Base-by-base conservation (phyloP, 2,797 vertebrate species). In the Delichon dasypus region DNA sequence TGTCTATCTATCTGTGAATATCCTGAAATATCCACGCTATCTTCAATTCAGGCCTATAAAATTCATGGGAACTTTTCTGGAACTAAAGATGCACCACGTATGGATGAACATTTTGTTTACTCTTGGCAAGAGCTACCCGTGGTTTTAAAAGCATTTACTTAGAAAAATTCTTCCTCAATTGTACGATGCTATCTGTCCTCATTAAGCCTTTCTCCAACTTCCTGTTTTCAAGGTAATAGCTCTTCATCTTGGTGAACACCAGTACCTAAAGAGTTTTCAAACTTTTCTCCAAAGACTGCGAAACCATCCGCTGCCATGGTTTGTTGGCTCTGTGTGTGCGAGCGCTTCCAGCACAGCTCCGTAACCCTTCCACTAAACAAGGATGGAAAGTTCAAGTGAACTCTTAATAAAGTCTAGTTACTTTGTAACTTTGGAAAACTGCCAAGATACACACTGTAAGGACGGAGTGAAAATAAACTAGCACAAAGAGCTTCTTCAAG, bases 401-500 rank as follows among this genome's bases (percentile, higher is more conserved):
- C 45, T 29, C 62, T 67, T 29, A 81, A 27, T 38, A 15, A 91
- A 90, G 57, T 54, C 44, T 60, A 45, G 34, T 76, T 82, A 74
- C 65, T 68, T 85, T 72, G 53, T 38, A 92, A 23, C 62, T 40
- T 94, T 94, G 50, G 72, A 65, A 89, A 71, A 75, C 5, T 81
- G 78, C 84, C 91, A 95, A 94, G 65, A 89, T 50, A 94, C 51
- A 91, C 88, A 73, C 76, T 34, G 23, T 4, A 27, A 83, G 50
- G 62, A 54, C n/a, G 10, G 82, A 58, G 23, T 11, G 72, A 88
- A 94, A 90, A 90, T 45, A 71, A 94, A 62, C 58, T 40, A 62
- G 70, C 47, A 90, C 48, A 95, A 95, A 91, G 51, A 75, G 34
- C 73, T 91, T 79, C 90, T 92, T 95, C 79, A 94, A 18, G 17